Evolutionary conservation across 2,888 invertebrate genomes (phyloP).

Genomic region (Drosophila recens): DNA sequence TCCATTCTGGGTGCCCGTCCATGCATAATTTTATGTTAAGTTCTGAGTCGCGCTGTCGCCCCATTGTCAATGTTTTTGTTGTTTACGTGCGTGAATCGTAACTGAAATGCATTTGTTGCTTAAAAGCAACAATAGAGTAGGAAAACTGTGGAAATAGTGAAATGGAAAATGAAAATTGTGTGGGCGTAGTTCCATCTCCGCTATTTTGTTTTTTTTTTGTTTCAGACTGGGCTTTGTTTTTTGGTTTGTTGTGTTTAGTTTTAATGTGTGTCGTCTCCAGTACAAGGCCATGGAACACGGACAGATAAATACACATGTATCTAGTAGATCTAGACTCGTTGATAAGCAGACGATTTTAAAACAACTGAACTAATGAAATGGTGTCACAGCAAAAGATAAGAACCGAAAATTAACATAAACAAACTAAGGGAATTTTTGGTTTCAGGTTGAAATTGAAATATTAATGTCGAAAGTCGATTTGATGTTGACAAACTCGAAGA

Average conservation of each 20-base stretch:
- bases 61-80: conserved; percentile 54
- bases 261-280: conserved; percentile 31
- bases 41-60: conserved; percentile 16
- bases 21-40: conserved; percentile 69
- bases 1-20: conserved; percentile 63
- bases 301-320: conserved; percentile 5
- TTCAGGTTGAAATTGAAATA: conserved; percentile 2
- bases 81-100: conserved; percentile 47
- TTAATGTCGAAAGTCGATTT: conserved; percentile 2
- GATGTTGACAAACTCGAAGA: neutral
- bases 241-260: conserved; percentile 33
- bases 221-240: conserved; percentile 35
- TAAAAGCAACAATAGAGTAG: conserved; percentile 37
- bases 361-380: conserved; percentile 27
- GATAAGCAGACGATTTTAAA: conserved; percentile 26
- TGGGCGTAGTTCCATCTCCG: conserved; percentile 46
- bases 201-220: conserved; percentile 26
- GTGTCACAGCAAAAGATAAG: conserved; percentile 31
- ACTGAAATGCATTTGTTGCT: conserved; percentile 48
- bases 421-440: neutral
- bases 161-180: conserved; percentile 43
- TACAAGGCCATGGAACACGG: conserved; percentile 35
- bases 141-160: conserved; percentile 9
- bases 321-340: conserved; percentile 36
- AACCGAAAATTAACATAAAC: conserved; percentile 37